Base-by-base conservation (phyloP, 2,113 vertebrate species). In the Phainopepla nitens region DNA sequence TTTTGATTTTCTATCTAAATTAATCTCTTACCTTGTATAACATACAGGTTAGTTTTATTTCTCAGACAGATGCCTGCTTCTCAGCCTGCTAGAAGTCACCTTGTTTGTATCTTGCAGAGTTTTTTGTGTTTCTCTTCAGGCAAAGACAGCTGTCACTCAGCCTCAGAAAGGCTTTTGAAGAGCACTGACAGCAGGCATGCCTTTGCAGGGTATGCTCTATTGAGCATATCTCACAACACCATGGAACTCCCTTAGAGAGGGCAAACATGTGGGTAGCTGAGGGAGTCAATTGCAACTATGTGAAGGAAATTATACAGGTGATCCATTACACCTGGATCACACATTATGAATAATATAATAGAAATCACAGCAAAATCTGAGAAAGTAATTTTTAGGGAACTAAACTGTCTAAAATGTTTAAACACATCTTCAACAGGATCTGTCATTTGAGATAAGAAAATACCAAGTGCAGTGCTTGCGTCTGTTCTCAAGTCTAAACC, bases 391-490 rank as follows among this genome's bases (percentile, higher is more conserved):
- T 73, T 60, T 56, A 42, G 47, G 17, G 54, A 33, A 50, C 41
- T 49, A 61, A 49, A 7, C 7, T n/a, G 9, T 62, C 39, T 57
- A 18, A 80, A 58, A 13, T 57, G 23, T 47, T 31, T 82, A 36
- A 83, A 60, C 1, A 7, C 1, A 3, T 60, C 42, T 81, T 77
- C 45, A 73, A 28, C 23, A 45, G 36, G 25, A 36, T 50, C 51
- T 94, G 14, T 45, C 25, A 58, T 54, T 24, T 47, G 68, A 69
- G 58, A 62, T 24, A 54, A 49, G 77, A 45, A 51, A 69, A n/a
- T 45, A 53, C 12, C 10, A 39, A 65, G 27, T 0, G 0, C 22
- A 50, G 51, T 14, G 17, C 28, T 42, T 1, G 0, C 6, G 84
- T 60, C 35, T 47, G 23, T 42, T 85, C 58, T 57, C 27, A 33